Percentiles rank a stretch among this genome's conserved stretches.
Evolutionary conservation across 1,140 invertebrate genomes (phyloP).

Genomic region (Nasonia vitripennis): DNA sequence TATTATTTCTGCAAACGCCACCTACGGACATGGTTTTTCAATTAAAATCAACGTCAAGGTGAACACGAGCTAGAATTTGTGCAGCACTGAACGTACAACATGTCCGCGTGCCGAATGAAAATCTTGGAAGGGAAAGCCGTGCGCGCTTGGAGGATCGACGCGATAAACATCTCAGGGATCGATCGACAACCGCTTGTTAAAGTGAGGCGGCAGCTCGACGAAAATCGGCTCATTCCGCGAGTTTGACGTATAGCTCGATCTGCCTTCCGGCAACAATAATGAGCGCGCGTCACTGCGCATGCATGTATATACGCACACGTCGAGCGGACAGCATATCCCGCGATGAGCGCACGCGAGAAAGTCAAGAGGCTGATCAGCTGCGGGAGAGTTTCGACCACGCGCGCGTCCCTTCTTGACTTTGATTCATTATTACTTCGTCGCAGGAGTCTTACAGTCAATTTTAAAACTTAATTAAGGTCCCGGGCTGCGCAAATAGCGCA

Average conservation of each 20-base stretch:
- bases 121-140: neutral
- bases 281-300: neutral
- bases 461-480: conserved; percentile 49
- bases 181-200: conserved; percentile 15
- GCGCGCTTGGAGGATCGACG: neutral
- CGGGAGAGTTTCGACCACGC: conserved; percentile 11
- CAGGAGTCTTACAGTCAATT: conserved; percentile 8
- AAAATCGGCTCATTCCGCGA: conserved; percentile 13
- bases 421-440: conserved; percentile 49
- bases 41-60: no score
- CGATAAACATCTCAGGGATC: neutral
- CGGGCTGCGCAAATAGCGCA: neutral
- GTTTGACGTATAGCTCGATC: conserved; percentile 22
- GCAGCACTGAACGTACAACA: neutral
- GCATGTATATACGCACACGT: neutral
- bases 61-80: neutral
- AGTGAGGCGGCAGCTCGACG: neutral
- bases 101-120: neutral
- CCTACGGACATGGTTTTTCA: no score
- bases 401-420: conserved; percentile 35
- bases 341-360: conserved; percentile 38
- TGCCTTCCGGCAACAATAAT: conserved; percentile 45
- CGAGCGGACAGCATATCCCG: neutral
- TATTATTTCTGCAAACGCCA: no score
- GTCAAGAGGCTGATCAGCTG: conserved; percentile 8